Conservation (phyloP, 2,888 invertebrate species). For the Penaeus monodon region DNA sequence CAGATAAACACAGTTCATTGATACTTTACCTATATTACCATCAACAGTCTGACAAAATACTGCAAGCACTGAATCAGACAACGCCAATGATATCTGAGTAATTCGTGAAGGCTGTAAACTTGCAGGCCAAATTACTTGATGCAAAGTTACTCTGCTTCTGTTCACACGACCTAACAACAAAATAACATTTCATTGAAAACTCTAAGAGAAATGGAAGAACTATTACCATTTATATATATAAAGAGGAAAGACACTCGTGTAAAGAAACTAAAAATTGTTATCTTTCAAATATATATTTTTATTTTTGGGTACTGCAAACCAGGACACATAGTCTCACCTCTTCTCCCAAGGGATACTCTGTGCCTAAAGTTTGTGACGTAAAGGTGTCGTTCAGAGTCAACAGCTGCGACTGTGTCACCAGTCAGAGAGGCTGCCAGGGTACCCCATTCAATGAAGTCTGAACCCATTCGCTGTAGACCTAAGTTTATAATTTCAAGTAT, state of each 20-base stretch:
- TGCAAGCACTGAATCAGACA: conserved; percentile 46
- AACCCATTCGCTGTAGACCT: conserved; percentile 30
- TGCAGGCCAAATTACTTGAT: conserved; percentile 54
- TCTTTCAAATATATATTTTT: not conserved
- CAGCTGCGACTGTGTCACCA: conserved; percentile 41
- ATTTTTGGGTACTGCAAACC: not conserved
- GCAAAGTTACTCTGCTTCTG: conserved; percentile 34
- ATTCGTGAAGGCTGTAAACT: conserved; percentile 43
- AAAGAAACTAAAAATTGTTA: not conserved
- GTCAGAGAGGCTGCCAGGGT: conserved; percentile 39
- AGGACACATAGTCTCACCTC: conserved; percentile 25
- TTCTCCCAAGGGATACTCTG: conserved; percentile 29
- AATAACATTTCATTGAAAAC: not conserved
- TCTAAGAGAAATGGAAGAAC: too few species aligned
- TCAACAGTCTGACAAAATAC: conserved; percentile 45
- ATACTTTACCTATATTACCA: conserved; percentile 19
- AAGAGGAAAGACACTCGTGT: too few species aligned
- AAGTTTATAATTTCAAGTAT: conserved; percentile 31
- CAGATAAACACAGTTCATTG: too few species aligned
- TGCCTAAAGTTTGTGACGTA: conserved; percentile 50
- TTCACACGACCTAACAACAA: conserved; percentile 31
- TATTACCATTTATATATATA: too few species aligned
- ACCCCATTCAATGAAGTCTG: conserved; percentile 44
- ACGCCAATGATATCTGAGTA: conserved; percentile 23
- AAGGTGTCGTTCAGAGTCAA: conserved; percentile 51